Base-by-base conservation (phyloP, 2,113 vertebrate species). In the Pagrus major region DNA sequence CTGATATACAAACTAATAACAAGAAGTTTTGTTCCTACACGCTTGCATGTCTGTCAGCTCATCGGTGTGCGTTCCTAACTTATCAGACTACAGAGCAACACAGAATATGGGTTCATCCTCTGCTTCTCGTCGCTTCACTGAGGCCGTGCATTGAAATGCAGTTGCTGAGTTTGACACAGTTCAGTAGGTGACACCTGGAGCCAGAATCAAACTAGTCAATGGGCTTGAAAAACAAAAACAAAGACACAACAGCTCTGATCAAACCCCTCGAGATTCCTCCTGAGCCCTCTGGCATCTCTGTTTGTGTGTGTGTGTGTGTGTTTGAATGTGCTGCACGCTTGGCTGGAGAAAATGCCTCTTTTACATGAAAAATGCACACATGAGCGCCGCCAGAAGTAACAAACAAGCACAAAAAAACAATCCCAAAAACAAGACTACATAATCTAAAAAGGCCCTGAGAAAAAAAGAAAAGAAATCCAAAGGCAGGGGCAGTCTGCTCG, bases 331-430 rank as follows among this genome's bases (percentile, higher is more conserved):
- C 33, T 61, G 35, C 67, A 83, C 75, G 82, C 88, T 86, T 73
- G 78, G 46, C 66, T 80, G 80, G 75, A 92, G 61, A 80, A 85
- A 79, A 74, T 58, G 39, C 23, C 58, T 86, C 70, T 80, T 85
- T 84, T 63, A 83, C 82, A 88, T 73, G 68, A 70, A 72, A 78
- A 83, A 54, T 70, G 73, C 78, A 76, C 78, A 85, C 87, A 86
- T 74, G 77, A 81, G 69, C 8, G 23, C 84, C 27, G 72, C 64
- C 72, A 81, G 75, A 87, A 84, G 66, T 47, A 80, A 68, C 74
- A 76, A 84, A 88, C 39, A 84, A 88, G 41, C 68, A 55, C 33
- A 64, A 44, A 76, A 88, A 88, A 67, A 70, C 7, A 12, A 44
- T 58, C 37, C 49, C 54, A 51, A 71, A 83, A 78, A 59, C 54